phyloP scores from a whole-genome alignment of 2,113 vertebrate species.

The Hyla sarda region DNA sequence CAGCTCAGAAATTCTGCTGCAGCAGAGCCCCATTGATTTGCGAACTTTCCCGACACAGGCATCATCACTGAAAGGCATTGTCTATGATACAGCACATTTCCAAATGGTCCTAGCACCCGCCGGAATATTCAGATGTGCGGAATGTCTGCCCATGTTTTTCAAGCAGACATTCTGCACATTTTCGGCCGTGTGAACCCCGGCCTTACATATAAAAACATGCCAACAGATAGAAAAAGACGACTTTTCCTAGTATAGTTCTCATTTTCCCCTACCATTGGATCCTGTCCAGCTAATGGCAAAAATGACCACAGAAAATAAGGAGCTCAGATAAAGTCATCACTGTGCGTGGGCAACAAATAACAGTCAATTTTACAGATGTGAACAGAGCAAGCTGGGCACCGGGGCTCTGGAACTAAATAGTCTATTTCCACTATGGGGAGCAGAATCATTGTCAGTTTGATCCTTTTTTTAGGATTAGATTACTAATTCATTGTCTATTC shows the following conservation, averaged over 20 bases:
- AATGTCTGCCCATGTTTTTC: no score
- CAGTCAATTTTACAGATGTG: not conserved
- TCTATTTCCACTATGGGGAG: not conserved
- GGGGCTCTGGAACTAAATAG: not conserved
- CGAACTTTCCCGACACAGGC: no score
- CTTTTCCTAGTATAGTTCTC: not conserved
- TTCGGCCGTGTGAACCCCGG: no score
- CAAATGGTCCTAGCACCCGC: no score
- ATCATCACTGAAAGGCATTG: no score
- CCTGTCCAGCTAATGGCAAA: not conserved
- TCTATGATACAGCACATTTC: no score
- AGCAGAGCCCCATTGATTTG: no score
- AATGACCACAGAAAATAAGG: not conserved
- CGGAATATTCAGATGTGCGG: no score
- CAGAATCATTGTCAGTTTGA: not conserved
- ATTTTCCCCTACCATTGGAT: not conserved
- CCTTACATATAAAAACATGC: no score
- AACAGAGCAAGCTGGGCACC: not conserved
- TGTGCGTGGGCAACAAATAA: not conserved
- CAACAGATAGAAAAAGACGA: not conserved
- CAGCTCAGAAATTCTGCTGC: no score
- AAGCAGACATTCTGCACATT: no score
- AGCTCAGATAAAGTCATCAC: not conserved
- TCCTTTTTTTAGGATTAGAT: not conserved
- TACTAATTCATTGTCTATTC: constrained; percentile 4